These are phyloP conservation scores for Stichodactyla mertensii DNA, from an alignment of 64 coral and sea anemone genomes.

Conservation along the genomic window DNA sequence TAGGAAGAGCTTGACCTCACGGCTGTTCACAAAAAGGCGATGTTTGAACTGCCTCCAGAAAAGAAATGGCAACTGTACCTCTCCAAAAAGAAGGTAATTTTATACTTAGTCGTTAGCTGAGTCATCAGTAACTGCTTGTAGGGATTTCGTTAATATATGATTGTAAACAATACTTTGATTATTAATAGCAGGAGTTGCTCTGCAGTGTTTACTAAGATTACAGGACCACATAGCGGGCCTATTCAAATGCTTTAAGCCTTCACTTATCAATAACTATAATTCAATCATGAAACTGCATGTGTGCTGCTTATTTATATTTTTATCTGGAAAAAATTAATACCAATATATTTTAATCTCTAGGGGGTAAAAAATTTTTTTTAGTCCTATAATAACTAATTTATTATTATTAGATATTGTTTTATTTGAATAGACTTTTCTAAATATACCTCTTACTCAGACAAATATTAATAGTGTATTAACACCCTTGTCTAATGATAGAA, in stretches of 20 bases:
- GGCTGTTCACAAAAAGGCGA: conserved; percentile 82
- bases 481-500: too few relatives aligned
- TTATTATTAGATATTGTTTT: background rate
- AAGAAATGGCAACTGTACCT: conserved; percentile 99
- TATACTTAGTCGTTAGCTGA: background rate
- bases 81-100: conserved; percentile 93
- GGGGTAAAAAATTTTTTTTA: background rate
- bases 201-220: background rate
- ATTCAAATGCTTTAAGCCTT: background rate
- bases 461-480: too few relatives aligned
- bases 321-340: background rate
- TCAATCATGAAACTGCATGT: background rate
- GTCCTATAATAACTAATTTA: background rate
- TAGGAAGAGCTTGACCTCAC: conserved; percentile 99
- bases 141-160: background rate
- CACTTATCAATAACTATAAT: background rate
- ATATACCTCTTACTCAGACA: too few relatives aligned
- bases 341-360: background rate
- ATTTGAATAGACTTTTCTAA: too few relatives aligned
- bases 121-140: background rate
- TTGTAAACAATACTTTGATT: background rate
- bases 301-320: background rate
- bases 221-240: background rate
- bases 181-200: background rate
- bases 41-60: conserved; percentile 97